Percentiles rank a stretch among this genome's conserved stretches.
phyloP scores from a whole-genome alignment of 2,113 vertebrate genomes.

The Accipiter cooperii region DNA sequence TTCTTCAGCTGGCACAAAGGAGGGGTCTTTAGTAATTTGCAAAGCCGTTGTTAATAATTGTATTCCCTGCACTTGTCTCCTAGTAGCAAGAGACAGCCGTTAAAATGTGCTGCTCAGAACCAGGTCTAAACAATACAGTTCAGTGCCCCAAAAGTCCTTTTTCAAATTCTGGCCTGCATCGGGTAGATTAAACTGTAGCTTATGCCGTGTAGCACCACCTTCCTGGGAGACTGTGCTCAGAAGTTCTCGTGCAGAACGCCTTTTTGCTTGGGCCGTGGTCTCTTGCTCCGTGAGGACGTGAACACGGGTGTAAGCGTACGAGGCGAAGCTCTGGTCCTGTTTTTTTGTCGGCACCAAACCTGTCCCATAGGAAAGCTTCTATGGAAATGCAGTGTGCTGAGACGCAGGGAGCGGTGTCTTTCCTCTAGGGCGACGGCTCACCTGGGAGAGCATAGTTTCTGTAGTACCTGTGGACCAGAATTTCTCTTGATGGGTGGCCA shows the following conservation, averaged over 20 bases:
- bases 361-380: not conserved
- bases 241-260: not conserved
- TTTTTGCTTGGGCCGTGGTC: not conserved
- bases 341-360: not conserved
- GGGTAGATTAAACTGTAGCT: not conserved
- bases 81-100: not conserved
- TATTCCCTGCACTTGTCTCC: not conserved
- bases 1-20: not conserved
- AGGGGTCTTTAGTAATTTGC: not conserved
- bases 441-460: not conserved
- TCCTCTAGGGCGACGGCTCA: not conserved
- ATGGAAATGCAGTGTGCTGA: fast-evolving
- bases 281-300: not conserved
- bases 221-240: not conserved
- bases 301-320: fast-evolving
- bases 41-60: not conserved
- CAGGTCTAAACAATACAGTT: not conserved
- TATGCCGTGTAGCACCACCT: fast-evolving
- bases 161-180: not conserved
- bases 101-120: not conserved
- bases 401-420: not conserved
- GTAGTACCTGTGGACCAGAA: not conserved
- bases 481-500: not conserved
- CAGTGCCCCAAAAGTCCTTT: not conserved
- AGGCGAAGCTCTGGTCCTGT: not conserved